Conservation (phyloP, 2,113 vertebrate genomes). For the Pomatostomus ruficeps region DNA sequence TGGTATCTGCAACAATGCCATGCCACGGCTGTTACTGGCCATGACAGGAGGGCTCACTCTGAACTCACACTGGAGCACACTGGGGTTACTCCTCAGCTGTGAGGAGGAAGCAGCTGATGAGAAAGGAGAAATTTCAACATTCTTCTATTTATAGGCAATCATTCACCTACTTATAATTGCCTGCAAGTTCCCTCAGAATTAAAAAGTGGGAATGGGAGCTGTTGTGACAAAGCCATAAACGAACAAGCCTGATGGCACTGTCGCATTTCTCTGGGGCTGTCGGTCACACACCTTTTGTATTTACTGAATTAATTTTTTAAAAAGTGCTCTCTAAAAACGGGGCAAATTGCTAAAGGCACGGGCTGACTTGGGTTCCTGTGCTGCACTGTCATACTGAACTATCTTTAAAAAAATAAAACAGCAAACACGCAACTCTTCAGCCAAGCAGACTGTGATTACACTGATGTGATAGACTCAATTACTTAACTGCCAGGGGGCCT, state of each 20-base stretch:
- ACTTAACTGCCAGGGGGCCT: neutral
- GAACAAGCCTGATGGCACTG: neutral
- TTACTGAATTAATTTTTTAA: neutral
- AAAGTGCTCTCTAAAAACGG: neutral
- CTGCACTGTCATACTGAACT: neutral
- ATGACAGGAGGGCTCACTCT: neutral
- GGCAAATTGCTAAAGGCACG: neutral
- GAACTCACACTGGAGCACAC: neutral
- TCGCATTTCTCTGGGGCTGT: neutral
- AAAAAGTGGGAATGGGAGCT: neutral
- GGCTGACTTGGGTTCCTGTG: neutral
- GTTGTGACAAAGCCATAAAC: neutral
- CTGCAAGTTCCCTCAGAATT: neutral
- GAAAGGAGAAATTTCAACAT: neutral
- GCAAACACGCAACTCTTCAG: neutral
- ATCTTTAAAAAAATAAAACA: neutral
- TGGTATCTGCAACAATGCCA: neutral
- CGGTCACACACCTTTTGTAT: neutral
- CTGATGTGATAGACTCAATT: neutral
- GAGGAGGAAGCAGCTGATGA: neutral
- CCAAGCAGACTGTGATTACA: slow-evolving; percentile 4
- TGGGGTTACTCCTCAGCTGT: neutral
- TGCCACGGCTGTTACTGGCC: neutral
- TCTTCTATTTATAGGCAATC: neutral
- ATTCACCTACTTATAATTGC: neutral